These are phyloP conservation scores for Anthopleura xanthogrammica DNA, from an alignment of 92 coral and sea anemone genomes.

Conservation along the genomic window DNA sequence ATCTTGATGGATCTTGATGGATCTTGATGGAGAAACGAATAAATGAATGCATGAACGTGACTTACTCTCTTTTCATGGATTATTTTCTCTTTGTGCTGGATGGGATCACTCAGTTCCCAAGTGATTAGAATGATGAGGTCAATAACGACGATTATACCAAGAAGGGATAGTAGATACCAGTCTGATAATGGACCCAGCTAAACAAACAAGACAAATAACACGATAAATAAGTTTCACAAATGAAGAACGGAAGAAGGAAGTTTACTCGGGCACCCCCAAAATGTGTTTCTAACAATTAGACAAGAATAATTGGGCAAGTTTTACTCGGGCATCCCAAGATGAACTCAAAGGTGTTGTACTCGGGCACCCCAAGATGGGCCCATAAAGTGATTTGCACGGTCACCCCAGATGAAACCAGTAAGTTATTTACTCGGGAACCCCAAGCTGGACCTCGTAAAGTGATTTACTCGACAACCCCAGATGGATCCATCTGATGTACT, in stretches of 20 bases:
- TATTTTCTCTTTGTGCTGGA: slow-evolving; percentile 28
- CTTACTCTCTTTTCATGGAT: slow-evolving; percentile 34
- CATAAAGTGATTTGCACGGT: too few relatives aligned
- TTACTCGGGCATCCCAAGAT: background rate
- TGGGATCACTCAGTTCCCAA: slow-evolving; percentile 83
- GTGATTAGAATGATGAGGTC: slow-evolving; percentile 69
- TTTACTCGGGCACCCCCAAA: background rate
- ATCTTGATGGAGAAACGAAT: background rate
- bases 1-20: too few relatives aligned
- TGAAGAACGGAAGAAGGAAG: too few relatives aligned
- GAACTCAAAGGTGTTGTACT: too few relatives aligned
- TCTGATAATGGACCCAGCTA: slow-evolving; percentile 84
- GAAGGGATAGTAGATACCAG: slow-evolving; percentile 75
- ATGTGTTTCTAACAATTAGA: background rate
- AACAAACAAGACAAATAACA: background rate
- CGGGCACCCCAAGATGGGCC: too few relatives aligned
- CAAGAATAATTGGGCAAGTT: too few relatives aligned
- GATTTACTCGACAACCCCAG: too few relatives aligned
- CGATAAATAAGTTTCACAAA: background rate
- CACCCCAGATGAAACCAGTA: too few relatives aligned
- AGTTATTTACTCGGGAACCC: background rate
- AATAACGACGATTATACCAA: slow-evolving; percentile 62
- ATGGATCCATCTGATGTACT: too few relatives aligned
- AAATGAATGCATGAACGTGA: background rate
- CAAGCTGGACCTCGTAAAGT: too few relatives aligned